Evolutionary conservation across 2,113 vertebrate genomes (phyloP).

Genomic region (Ahaetulla prasina): DNA sequence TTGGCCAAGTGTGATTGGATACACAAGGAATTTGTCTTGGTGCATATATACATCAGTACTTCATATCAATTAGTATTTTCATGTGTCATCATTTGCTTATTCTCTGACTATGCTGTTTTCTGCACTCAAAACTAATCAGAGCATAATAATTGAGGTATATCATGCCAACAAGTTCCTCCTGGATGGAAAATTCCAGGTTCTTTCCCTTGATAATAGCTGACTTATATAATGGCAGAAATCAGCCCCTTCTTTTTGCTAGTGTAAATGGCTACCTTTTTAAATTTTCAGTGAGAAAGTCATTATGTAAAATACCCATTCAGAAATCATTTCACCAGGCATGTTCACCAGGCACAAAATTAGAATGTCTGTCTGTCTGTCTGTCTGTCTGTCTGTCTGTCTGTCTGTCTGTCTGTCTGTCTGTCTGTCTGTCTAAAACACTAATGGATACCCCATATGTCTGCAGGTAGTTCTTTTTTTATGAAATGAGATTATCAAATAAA

Average conservation of each 20-base stretch:
- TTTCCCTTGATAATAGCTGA: neutral
- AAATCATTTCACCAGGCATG: neutral
- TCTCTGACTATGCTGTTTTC: slow-evolving; percentile 70
- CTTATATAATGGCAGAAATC: neutral
- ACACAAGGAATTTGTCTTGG: too few relatives aligned
- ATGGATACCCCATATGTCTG: neutral
- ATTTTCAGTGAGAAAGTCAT: neutral
- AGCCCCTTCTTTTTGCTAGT: neutral
- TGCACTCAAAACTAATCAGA: slow-evolving; percentile 68
- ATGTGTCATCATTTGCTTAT: slow-evolving; percentile 64
- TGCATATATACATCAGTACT: slow-evolving; percentile 57
- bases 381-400: too few relatives aligned
- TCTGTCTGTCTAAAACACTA: too few relatives aligned
- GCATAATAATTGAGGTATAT: slow-evolving; percentile 35
- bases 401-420: too few relatives aligned
- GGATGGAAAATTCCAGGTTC: neutral
- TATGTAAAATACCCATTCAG: neutral
- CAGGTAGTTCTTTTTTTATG: neutral
- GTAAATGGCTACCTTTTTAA: neutral
- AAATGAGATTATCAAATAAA: neutral
- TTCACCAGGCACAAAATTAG: neutral
- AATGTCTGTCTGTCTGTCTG: too few relatives aligned
- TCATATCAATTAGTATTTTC: slow-evolving; percentile 60
- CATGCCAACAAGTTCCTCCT: neutral
- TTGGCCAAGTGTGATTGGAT: too few relatives aligned